These are phyloP conservation scores for Antennarius maculatus DNA, from an alignment of 2,797 vertebrate species.

Conservation along the genomic window DNA sequence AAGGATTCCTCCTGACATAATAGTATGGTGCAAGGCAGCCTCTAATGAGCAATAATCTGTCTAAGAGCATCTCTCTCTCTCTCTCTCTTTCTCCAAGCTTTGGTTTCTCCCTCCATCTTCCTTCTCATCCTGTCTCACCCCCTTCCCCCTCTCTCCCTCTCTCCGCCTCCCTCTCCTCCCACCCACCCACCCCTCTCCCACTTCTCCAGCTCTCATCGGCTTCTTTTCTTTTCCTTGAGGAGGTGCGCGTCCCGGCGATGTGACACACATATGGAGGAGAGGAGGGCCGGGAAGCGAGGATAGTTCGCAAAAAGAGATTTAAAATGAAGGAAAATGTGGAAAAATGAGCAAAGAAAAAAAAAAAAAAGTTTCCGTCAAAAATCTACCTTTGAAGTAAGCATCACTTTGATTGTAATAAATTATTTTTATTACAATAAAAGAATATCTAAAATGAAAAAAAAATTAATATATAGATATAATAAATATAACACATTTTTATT, in stretches of 20 bases:
- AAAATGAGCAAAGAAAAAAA: not conserved
- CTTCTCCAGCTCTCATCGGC: slow-evolving; percentile 63
- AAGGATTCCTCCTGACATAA: slow-evolving; percentile 99
- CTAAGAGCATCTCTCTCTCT: slow-evolving; percentile 85
- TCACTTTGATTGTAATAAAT: too few species aligned
- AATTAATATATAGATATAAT: too few species aligned
- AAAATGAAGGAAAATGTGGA: not conserved
- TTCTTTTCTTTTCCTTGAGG: slow-evolving; percentile 39
- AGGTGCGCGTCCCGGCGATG: slow-evolving; percentile 44
- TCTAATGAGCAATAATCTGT: slow-evolving; percentile 99
- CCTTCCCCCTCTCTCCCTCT: too few species aligned
- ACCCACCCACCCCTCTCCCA: slow-evolving; percentile 7
- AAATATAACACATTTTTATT: too few species aligned
- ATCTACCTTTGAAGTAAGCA: not conserved
- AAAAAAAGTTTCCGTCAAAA: not conserved
- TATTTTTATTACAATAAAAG: too few species aligned
- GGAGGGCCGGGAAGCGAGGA: not conserved
- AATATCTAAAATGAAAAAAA: too few species aligned
- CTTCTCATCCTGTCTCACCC: slow-evolving; percentile 54
- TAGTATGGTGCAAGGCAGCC: slow-evolving; percentile 94
- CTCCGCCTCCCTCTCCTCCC: slow-evolving; percentile 15
- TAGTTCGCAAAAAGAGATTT: not conserved
- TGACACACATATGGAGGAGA: slow-evolving; percentile 27
- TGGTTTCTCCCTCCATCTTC: slow-evolving; percentile 65
- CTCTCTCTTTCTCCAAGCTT: slow-evolving; percentile 38